Evolutionary conservation across 2,797 vertebrate genomes (phyloP).

Genomic region (Manis crassicaudata): DNA sequence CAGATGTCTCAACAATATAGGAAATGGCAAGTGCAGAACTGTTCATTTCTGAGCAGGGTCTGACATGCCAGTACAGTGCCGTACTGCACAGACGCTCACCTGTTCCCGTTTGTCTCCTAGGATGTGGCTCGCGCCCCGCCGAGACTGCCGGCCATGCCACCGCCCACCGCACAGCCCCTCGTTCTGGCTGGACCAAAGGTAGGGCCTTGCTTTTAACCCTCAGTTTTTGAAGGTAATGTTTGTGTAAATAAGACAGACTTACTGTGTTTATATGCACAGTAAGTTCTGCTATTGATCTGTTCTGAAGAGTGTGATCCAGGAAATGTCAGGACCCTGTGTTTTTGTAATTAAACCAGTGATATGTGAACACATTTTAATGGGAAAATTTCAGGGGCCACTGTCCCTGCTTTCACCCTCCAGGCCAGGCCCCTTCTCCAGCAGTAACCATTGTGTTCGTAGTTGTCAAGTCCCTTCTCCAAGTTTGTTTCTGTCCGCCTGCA

Average conservation of each 20-base stretch:
- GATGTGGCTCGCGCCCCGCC: conserved; percentile 84
- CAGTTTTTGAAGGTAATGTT: not conserved
- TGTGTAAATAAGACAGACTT: not conserved
- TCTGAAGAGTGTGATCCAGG: rapidly evolving
- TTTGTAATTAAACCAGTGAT: rapidly evolving
- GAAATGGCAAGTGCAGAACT: conserved; percentile 50
- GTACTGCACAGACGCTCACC: not conserved
- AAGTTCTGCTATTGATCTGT: rapidly evolving
- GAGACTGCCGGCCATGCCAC: conserved; percentile 84
- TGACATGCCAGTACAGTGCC: not conserved
- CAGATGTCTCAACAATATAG: conserved; percentile 17
- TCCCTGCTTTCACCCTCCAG: not conserved
- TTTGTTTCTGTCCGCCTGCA: not conserved
- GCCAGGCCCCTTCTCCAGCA: rapidly evolving
- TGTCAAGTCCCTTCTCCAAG: rapidly evolving
- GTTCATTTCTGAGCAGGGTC: not conserved
- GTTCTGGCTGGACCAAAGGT: conserved; percentile 89
- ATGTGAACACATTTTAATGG: rapidly evolving
- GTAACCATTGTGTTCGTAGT: rapidly evolving
- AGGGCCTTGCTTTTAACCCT: conserved; percentile 46
- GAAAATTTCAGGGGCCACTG: rapidly evolving
- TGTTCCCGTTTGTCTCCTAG: conserved; percentile 84
- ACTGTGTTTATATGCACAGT: rapidly evolving
- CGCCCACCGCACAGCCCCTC: conserved; percentile 86
- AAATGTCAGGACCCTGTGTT: not conserved